These are phyloP conservation scores for Labia minor DNA, from an alignment of 2,888 invertebrate genomes.

Conservation along the genomic window DNA sequence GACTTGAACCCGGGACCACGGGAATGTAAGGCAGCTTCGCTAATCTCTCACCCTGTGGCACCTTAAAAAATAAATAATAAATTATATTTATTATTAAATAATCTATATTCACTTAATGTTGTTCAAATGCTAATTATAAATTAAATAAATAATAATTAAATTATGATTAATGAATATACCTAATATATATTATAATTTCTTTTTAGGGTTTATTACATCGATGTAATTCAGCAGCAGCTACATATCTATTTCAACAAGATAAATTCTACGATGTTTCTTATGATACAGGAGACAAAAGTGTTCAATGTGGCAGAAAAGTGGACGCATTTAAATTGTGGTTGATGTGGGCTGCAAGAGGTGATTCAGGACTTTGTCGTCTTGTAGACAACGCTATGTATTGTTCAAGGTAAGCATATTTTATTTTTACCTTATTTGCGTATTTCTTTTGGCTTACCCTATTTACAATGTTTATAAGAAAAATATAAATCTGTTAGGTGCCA, in stretches of 20 bases:
- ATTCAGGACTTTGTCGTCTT: constrained; percentile 45
- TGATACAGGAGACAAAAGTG: constrained; percentile 77
- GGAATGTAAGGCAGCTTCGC: too few relatives aligned
- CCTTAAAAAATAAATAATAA: too few relatives aligned
- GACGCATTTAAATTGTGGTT: constrained; percentile 89
- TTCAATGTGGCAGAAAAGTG: constrained; percentile 86
- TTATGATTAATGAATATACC: too few relatives aligned
- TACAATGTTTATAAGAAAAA: too few relatives aligned
- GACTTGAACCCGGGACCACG: too few relatives aligned
- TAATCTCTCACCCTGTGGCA: too few relatives aligned
- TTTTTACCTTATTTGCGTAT: neutral
- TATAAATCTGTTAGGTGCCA: too few relatives aligned
- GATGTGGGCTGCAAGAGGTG: constrained; percentile 77
- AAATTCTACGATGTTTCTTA: constrained; percentile 71
- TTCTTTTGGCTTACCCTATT: neutral
- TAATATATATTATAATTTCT: too few relatives aligned
- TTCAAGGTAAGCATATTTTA: constrained; percentile 39
- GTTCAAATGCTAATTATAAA: too few relatives aligned
- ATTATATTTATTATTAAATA: too few relatives aligned
- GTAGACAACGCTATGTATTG: constrained; percentile 55
- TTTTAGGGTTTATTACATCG: constrained; percentile 46
- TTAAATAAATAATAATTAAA: too few relatives aligned
- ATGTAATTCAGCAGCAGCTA: constrained; percentile 59
- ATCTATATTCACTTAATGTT: too few relatives aligned
- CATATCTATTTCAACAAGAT: constrained; percentile 72